Evolutionary conservation across 1,140 invertebrate species (phyloP).

Genomic region (Atta cephalotes): DNA sequence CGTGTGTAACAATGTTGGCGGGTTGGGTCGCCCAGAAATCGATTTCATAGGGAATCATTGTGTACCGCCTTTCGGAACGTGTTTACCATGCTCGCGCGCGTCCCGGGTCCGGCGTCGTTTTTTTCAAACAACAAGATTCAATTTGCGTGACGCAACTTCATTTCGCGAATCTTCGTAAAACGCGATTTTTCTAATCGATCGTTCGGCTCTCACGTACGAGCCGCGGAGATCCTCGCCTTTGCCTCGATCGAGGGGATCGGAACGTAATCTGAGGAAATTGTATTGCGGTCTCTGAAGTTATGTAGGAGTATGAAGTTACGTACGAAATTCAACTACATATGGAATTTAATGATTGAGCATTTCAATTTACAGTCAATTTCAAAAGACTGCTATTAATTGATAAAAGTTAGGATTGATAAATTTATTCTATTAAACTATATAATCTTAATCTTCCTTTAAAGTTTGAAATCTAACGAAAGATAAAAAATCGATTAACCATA

Average conservation of each 20-base stretch:
- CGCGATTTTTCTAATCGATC: constrained; percentile 54
- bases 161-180: constrained; percentile 38
- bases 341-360: background rate
- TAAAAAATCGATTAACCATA: background rate
- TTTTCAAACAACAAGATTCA: constrained; percentile 51
- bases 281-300: background rate
- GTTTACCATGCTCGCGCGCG: constrained; percentile 39
- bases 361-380: background rate
- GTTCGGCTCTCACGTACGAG: constrained; percentile 62
- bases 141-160: constrained; percentile 65
- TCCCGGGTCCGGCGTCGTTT: background rate
- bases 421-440: background rate
- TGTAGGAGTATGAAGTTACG: background rate
- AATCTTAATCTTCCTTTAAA: background rate
- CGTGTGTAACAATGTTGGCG: constrained; percentile 67
- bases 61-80: constrained; percentile 27
- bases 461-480: background rate
- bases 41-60: constrained; percentile 76
- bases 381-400: background rate
- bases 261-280: background rate
- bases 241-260: constrained; percentile 28
- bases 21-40: constrained; percentile 60
- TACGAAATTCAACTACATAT: background rate
- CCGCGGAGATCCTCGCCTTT: constrained; percentile 44
- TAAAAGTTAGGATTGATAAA: background rate